Evolutionary conservation across 2,797 vertebrate species (phyloP), one percentile per base, ranked within the genome.

Genomic region (Sebastes taczanowskii): DNA sequence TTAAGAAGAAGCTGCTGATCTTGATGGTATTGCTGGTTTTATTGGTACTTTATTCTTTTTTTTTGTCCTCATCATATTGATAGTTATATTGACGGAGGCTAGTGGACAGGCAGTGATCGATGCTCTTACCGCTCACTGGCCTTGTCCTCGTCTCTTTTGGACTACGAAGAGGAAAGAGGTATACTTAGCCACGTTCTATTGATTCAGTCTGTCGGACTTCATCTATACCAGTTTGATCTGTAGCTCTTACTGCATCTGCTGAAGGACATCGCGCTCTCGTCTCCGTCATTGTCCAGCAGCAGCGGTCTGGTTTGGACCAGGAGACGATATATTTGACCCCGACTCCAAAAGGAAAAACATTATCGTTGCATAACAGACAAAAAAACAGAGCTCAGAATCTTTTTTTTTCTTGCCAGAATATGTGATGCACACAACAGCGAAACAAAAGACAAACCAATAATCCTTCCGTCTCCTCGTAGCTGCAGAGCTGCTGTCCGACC

Each of bases 401-500:
- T 52, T 52, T 52, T 52, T 9, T 10, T n/a, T 14, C 16, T 8
- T 49, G 53, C 53, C 0, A 55, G 23, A 55, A 56, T 56, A 25
- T 25, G 23, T 25, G 22, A 38, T 23, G 23, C 23, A 23, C 23
- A 23, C 23, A 23, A 23, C 23, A 23, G 23, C 23, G 23, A 23
- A 38, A 38, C 35, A 49, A 49, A 16, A 49, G 42, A 16, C 16
- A 9, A 59, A 29, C 25, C 8, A 29, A 29, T 18, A 58, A 25
- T 25, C 55, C 16, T 5, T 18, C 3, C 6, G 0, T 29, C 22
- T 18, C 18, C 60, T 82, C 75, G 8, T 65, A 52, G 98, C 97
- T 77, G 95, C 96, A 23, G 97, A 98, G 91, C 93, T 99, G 79
- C 97, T 99, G 93, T 97, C 96, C 0, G 98, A 99, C 94, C 95